Percentiles rank a stretch among this genome's conserved stretches.
phyloP scores from a whole-genome alignment of 2,888 invertebrate species.

The Lasioglossum morio region DNA sequence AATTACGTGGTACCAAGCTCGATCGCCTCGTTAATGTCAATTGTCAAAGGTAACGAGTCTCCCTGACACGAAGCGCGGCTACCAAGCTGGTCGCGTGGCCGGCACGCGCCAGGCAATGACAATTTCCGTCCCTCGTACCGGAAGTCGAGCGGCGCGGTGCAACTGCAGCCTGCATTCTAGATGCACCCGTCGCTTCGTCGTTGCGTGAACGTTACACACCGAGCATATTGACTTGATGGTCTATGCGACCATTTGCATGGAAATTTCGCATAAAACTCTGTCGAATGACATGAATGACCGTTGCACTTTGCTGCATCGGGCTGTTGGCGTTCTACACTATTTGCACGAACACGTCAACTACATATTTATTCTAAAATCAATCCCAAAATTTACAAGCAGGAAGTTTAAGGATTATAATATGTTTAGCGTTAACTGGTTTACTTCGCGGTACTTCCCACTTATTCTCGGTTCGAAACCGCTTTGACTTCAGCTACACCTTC shows the following conservation, averaged over 20 bases:
- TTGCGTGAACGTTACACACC: conserved; percentile 33
- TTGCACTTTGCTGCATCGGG: neutral
- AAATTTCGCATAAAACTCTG: neutral
- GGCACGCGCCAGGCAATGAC: conserved; percentile 78
- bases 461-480: neutral
- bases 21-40: conserved; percentile 74
- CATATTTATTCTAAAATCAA: neutral
- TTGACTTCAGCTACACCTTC: neutral
- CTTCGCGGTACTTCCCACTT: neutral
- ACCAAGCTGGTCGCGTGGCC: conserved; percentile 76
- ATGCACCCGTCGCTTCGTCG: conserved; percentile 59
- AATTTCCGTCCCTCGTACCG: conserved; percentile 76
- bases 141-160: conserved; percentile 63
- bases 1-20: conserved; percentile 62
- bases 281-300: neutral
- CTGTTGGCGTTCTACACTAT: neutral
- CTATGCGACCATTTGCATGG: neutral
- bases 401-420: neutral
- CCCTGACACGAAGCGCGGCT: conserved; percentile 33
- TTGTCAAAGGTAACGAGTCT: conserved; percentile 53
- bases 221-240: conserved; percentile 2
- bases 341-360: neutral
- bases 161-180: conserved; percentile 70
- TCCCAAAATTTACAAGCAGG: neutral
- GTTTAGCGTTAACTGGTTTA: neutral